These are phyloP conservation scores for Aspidapion aeneum DNA, from an alignment of 2,888 invertebrate genomes.

Conservation along the genomic window DNA sequence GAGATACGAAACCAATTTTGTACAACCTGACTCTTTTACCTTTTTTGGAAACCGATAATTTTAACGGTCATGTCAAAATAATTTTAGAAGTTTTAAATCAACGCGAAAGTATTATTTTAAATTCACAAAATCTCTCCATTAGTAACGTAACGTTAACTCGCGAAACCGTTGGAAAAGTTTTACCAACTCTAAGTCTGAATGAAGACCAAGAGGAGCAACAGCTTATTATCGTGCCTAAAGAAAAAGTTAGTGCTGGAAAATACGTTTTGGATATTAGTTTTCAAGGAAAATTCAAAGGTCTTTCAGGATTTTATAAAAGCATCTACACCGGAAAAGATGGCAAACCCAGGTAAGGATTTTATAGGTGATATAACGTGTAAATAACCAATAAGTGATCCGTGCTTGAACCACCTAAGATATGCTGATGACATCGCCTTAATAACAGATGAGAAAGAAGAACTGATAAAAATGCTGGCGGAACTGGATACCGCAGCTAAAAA, in stretches of 20 bases:
- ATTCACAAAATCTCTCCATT: conserved; percentile 39
- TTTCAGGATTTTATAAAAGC: conserved; percentile 72
- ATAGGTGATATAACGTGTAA: no score
- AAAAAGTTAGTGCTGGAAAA: conserved; percentile 39
- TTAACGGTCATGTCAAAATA: conserved; percentile 56
- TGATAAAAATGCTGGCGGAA: no score
- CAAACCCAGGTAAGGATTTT: conserved; percentile 29
- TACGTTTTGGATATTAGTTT: conserved; percentile 62
- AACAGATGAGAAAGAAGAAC: no score
- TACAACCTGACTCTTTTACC: conserved; percentile 65
- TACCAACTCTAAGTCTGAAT: conserved; percentile 35
- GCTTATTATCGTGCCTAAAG: conserved; percentile 35
- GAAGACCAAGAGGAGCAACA: conserved; percentile 37
- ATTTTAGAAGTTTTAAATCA: conserved; percentile 45
- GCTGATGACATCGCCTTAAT: no score
- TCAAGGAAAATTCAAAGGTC: conserved; percentile 58
- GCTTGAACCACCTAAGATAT: no score
- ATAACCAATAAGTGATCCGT: no score
- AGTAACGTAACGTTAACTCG: conserved; percentile 31
- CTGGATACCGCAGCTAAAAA: no score
- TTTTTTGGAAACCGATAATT: conserved; percentile 57
- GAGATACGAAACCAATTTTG: conserved; percentile 55
- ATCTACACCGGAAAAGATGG: conserved; percentile 46
- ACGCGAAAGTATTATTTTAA: conserved; percentile 35
- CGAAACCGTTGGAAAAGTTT: conserved; percentile 14